Evolutionary conservation across 2,888 invertebrate genomes (phyloP), one percentile per base, ranked within the genome.

Genomic region (Limnephilus rhombicus): DNA sequence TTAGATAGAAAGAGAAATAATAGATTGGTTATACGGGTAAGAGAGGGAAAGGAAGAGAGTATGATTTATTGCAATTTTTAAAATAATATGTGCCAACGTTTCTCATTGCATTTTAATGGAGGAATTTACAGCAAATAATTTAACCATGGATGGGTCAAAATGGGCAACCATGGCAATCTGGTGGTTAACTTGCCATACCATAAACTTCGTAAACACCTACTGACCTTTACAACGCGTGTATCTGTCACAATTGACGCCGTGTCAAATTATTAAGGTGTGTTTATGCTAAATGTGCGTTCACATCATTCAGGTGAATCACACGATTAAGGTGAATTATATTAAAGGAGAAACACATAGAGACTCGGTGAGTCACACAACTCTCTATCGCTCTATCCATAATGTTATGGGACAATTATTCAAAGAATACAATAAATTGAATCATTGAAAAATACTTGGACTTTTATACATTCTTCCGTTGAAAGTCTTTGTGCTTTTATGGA

Each of bases 181-280:
- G 13, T 24, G 85, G 85, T 86, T 86, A 45, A 24, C 18, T 2
- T 3, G 45, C 85, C 85, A 45, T 41, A 86, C 85, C 85, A 83
- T 83, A 37, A 31, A 24, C 85, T 86, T n/a, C 12, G 13, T 41
- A 86, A 37, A 49, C 85, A 86, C 85, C 29, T n/a, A n/a, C 85
- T 86, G 85, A 86, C 85, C 85, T 86, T 86, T 45, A 86, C 45
- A 86, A 86, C 45, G 49, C 37, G 85, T 86, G 45, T 86, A 86
- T 49, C 85, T 86, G 49, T 86, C 85, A 86, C 85, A n/a, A 18
- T 86, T 86, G 45, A 41, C 41, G 49, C 85, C 85, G 49, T 86
- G 85, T 86, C 85, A 86, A 88, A 37, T 37, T 15, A 24, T 80
- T 41, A 88, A 88, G 88, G 68, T 88, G 88, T 88, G 80, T 88